These are phyloP conservation scores for Synergus itoensis DNA, from an alignment of 2,888 invertebrate species.

Conservation along the genomic window DNA sequence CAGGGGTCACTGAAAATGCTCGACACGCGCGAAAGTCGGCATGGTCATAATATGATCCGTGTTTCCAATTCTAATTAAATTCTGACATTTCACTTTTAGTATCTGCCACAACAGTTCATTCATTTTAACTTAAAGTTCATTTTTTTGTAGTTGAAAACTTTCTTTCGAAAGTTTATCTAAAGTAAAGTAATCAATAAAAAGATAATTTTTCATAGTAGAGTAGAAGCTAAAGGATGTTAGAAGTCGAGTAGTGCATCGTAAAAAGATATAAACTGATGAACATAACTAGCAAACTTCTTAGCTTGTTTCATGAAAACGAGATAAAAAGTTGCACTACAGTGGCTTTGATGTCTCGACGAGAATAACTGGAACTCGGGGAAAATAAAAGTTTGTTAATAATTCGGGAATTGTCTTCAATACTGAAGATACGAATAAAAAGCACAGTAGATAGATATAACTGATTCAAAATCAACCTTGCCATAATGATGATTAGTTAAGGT, in stretches of 20 bases:
- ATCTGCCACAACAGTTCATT: background rate
- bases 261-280: conserved; percentile 29
- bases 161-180: background rate
- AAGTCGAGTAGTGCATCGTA: conserved; percentile 30
- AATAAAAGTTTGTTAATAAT: background rate
- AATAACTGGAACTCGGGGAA: background rate
- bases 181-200: background rate
- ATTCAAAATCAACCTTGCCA: background rate
- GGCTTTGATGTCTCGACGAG: background rate
- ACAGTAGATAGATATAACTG: background rate
- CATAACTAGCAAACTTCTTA: conserved; percentile 36
- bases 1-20: conserved; percentile 54
- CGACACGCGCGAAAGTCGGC: conserved; percentile 45
- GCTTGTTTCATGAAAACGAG: conserved; percentile 29
- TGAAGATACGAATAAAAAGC: background rate
- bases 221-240: background rate
- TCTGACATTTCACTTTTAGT: conserved; percentile 7
- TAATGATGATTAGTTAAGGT: background rate
- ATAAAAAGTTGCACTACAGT: conserved; percentile 32
- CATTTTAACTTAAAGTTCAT: background rate
- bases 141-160: background rate
- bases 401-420: background rate
- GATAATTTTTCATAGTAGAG: background rate
- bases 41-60: conserved; percentile 40
- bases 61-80: conserved; percentile 42